phyloP scores from a whole-genome alignment of 2,888 invertebrate genomes.

The Prosapia bicincta region DNA sequence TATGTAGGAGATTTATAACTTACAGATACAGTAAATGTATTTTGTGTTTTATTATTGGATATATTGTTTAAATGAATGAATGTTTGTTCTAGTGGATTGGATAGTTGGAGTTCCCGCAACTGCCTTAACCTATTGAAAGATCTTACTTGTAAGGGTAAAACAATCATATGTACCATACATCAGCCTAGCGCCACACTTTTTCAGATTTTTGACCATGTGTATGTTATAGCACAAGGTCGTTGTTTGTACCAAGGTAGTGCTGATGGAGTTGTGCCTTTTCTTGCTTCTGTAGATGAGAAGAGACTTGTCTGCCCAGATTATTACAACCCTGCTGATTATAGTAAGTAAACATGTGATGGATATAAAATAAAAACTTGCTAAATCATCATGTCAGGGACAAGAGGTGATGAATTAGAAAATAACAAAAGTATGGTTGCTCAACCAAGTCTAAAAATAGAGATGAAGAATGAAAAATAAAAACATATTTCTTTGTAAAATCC shows the following conservation, averaged over 20 bases:
- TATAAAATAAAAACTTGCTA: too few relatives aligned
- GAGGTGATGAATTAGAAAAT: too few relatives aligned
- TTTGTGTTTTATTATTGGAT: too few relatives aligned
- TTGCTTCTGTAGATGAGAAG: conserved; percentile 49
- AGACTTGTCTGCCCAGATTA: conserved; percentile 74
- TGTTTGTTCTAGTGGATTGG: conserved; percentile 62
- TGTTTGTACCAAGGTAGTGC: conserved; percentile 80
- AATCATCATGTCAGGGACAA: too few relatives aligned
- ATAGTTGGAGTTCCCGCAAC: conserved; percentile 79
- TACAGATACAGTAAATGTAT: too few relatives aligned
- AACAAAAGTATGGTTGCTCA: too few relatives aligned
- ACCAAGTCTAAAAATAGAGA: too few relatives aligned
- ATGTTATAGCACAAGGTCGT: conserved; percentile 74
- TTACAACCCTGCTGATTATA: conserved; percentile 88
- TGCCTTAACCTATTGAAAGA: conserved; percentile 75
- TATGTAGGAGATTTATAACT: too few relatives aligned
- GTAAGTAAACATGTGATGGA: too few relatives aligned
- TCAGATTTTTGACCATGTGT: conserved; percentile 85
- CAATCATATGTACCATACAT: conserved; percentile 85
- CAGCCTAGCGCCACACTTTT: conserved; percentile 86
- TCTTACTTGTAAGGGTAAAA: conserved; percentile 78
- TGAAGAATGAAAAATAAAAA: too few relatives aligned
- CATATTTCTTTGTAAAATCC: too few relatives aligned
- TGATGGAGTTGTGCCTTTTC: conserved; percentile 69
- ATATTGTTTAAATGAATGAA: too few relatives aligned